These are phyloP conservation scores for Odocoileus hemionus DNA, from an alignment of 2,113 vertebrate genomes.

Conservation along the genomic window DNA sequence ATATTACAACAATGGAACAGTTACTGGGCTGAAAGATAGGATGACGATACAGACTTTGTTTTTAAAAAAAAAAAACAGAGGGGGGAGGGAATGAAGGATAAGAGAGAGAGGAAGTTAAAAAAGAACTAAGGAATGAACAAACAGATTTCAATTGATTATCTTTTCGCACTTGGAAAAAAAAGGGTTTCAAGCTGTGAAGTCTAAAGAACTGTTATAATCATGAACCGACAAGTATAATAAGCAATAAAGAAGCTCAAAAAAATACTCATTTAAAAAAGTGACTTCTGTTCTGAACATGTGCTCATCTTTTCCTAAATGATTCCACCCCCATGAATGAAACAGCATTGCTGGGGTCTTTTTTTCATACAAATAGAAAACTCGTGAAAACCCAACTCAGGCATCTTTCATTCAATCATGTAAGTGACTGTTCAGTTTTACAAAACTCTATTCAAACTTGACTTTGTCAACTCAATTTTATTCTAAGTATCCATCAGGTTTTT, in stretches of 20 bases:
- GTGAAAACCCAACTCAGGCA: not conserved
- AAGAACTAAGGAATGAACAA: not conserved
- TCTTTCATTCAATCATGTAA: not conserved
- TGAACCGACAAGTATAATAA: not conserved
- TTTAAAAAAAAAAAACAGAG: not conserved
- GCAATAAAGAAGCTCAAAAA: not conserved
- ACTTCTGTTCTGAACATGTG: constrained; percentile 33
- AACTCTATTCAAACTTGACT: not conserved
- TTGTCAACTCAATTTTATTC: not conserved
- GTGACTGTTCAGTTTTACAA: not conserved
- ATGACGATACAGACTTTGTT: not conserved
- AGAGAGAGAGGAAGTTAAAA: not conserved
- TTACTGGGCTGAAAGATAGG: not conserved
- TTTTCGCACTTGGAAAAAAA: not conserved
- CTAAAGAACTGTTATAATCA: not conserved
- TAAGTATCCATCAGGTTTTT: not conserved
- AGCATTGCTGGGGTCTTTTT: not conserved
- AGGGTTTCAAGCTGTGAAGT: not conserved
- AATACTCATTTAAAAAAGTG: not conserved
- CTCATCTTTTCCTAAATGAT: constrained; percentile 14
- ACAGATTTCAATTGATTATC: not conserved
- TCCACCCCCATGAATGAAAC: not conserved
- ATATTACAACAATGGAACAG: not conserved
- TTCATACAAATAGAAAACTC: not conserved
- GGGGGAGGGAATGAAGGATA: not conserved